Evolutionary conservation across 2,113 vertebrate genomes (phyloP), one percentile per base, ranked within the genome.

Genomic region (Atractosteus spatula): DNA sequence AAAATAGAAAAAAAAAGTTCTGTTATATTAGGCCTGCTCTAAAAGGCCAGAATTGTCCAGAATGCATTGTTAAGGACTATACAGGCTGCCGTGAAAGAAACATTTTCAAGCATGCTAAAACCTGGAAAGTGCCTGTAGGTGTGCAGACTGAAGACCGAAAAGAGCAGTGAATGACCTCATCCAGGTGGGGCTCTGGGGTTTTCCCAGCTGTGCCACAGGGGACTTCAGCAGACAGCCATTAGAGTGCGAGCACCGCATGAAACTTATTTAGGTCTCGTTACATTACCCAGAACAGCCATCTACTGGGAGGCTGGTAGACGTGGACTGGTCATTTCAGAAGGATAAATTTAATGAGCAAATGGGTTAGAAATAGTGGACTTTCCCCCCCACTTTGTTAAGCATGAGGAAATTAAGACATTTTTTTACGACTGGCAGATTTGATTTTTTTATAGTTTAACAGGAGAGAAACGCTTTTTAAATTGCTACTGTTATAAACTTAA

Each of bases 241-340:
- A 8, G 41, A 65, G 77, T 54, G 13, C 54, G 62, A 12, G 62
- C 55, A 12, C 51, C 29, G 43, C 45, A 17, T 42, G 41, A 56
- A 64, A 65, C 47, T 51, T 29, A 12, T 42, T 68, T 74, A 42
- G 54, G 12, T 43, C 6, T 16, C 43, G 11, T 10, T 55, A 45
- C 41, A 12, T 61, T 66, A 68, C 61, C 62, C 71, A 41, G 61
- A 57, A 16, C 14, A n/a, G 41, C 55, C 43, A 54, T 29, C 29
- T 29, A 29, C 17, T n/a, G 66, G 56, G 54, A 55, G 7, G 43
- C 69, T 74, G 70, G 69, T 71, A 57, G 66, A 72, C 41, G 63
- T 56, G 12, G 16, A 45, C 16, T 42, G 13, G 42, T 44, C 5
- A 16, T 51, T 6, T 41, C 61, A 69, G 63, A 72, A 69, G 3